phyloP scores from a whole-genome alignment of 2,797 vertebrate species.

The Catharus ustulatus region DNA sequence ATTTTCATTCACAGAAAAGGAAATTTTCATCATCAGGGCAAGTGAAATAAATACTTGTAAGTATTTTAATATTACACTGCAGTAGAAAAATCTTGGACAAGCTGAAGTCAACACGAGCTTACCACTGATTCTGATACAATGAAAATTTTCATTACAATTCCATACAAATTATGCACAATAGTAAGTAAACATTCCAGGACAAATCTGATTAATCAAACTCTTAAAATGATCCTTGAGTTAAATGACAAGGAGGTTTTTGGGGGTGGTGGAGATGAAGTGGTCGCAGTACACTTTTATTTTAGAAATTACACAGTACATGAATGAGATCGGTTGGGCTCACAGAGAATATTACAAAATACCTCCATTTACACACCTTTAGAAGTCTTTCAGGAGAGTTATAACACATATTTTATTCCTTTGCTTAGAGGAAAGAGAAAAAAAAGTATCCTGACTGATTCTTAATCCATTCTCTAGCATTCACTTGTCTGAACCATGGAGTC shows the following conservation, averaged over 20 bases:
- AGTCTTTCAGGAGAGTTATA: not conserved
- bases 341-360: not conserved
- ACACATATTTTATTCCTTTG: not conserved
- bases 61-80: not conserved
- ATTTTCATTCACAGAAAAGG: slow-evolving; percentile 34
- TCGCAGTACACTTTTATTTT: not conserved
- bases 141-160: not conserved
- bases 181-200: not conserved
- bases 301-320: not conserved
- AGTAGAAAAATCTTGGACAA: not conserved
- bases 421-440: not conserved
- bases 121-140: not conserved
- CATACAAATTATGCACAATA: not conserved
- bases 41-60: not conserved
- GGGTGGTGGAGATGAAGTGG: rapidly evolving
- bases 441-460: not conserved
- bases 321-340: not conserved
- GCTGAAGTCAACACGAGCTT: not conserved
- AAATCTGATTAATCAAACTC: not conserved
- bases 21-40: not conserved
- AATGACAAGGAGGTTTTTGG: not conserved
- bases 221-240: not conserved
- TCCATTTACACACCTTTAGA: not conserved
- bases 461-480: not conserved
- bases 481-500: not conserved